Percentiles rank a stretch among this genome's conserved stretches.
These are phyloP conservation scores for Anguilla megastoma DNA, from an alignment of 2,797 vertebrate genomes.

Conservation along the genomic window DNA sequence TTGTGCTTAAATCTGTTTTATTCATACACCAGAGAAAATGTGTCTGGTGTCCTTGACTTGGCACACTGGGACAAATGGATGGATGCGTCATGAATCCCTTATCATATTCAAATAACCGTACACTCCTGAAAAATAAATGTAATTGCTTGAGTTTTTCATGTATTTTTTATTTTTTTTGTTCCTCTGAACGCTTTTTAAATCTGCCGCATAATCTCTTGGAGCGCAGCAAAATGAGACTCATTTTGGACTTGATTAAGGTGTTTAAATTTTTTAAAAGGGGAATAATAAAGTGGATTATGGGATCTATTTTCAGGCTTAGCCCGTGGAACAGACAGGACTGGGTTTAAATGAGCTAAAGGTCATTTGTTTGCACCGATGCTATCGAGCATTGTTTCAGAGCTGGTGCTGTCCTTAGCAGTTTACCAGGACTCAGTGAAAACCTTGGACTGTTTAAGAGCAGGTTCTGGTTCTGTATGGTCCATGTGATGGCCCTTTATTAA, in stretches of 20 bases:
- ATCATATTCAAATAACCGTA: not conserved
- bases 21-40: not conserved
- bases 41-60: not conserved
- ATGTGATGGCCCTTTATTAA: too few species aligned
- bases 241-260: slow-evolving; percentile 19
- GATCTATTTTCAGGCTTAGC: slow-evolving; percentile 1
- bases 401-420: not conserved
- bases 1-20: not conserved
- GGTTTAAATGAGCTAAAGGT: slow-evolving; percentile 5
- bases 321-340: not conserved
- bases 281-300: slow-evolving; percentile 12
- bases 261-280: slow-evolving; percentile 15
- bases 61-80: not conserved
- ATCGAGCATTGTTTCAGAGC: not conserved
- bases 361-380: not conserved
- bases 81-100: not conserved
- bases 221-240: not conserved
- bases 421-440: not conserved
- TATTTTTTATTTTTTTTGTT: not conserved
- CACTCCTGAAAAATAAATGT: not conserved
- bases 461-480: too few species aligned
- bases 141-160: not conserved
- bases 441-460: not conserved
- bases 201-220: not conserved
- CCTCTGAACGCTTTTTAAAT: not conserved